A percentile compares a stretch with the other conserved stretches of the same genome.
These are phyloP conservation scores for Cryptus armator DNA, from an alignment of 2,888 invertebrate species.

Conservation along the genomic window DNA sequence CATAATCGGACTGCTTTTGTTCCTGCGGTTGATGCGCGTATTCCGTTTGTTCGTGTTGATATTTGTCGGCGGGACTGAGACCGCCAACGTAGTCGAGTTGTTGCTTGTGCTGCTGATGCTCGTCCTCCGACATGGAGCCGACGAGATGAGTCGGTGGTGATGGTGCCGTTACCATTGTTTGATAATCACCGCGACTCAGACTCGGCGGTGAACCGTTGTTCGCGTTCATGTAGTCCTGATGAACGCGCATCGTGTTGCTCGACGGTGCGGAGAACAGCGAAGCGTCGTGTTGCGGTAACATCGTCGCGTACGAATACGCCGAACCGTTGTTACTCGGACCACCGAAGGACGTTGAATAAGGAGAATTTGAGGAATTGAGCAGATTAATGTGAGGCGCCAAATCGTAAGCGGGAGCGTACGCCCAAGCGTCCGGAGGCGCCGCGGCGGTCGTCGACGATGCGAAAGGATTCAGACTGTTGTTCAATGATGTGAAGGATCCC, in stretches of 20 bases:
- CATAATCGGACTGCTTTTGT: conserved; percentile 77
- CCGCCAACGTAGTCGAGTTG: conserved; percentile 81
- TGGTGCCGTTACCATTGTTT: conserved; percentile 82
- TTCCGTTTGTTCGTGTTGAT: conserved; percentile 88
- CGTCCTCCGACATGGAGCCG: conserved; percentile 82
- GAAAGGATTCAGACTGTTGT: conserved; percentile 88
- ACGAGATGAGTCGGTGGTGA: conserved; percentile 81
- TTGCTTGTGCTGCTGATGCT: conserved; percentile 78
- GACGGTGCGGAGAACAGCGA: conserved; percentile 89
- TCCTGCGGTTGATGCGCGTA: conserved; percentile 84
- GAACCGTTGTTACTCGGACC: conserved; percentile 82
- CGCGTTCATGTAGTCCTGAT: conserved; percentile 88
- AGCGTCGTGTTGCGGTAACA: conserved; percentile 91
- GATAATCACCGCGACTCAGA: conserved; percentile 83
- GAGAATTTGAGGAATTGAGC: conserved; percentile 89
- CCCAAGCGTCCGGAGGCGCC: conserved; percentile 92
- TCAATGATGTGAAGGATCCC: conserved; percentile 87
- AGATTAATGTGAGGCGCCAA: conserved; percentile 92
- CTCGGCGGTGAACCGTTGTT: conserved; percentile 89
- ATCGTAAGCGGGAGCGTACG: conserved; percentile 92
- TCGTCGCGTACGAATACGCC: conserved; percentile 85
- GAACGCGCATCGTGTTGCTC: conserved; percentile 86
- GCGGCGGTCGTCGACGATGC: conserved; percentile 86
- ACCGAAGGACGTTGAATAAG: conserved; percentile 88
- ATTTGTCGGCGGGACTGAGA: conserved; percentile 86